phyloP scores from a whole-genome alignment of 2,888 invertebrate genomes.

The Callimorpha dominula region DNA sequence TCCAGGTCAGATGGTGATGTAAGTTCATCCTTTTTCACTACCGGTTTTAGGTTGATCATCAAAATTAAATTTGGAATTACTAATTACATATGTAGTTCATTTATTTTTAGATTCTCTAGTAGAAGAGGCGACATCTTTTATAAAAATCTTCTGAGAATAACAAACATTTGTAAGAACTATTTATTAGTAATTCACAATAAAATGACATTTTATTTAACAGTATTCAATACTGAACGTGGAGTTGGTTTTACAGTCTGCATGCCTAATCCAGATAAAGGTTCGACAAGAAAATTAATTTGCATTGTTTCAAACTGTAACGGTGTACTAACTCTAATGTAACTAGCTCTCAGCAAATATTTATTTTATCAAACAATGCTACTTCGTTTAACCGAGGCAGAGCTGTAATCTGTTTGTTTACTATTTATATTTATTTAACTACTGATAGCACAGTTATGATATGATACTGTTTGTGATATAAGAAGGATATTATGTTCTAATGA shows the following conservation, averaged over 20 bases:
- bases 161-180: no score
- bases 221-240: not conserved
- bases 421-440: constrained; percentile 3
- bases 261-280: not conserved
- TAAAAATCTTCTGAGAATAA: no score
- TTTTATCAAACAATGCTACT: constrained; percentile 8
- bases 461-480: not conserved
- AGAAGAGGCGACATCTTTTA: no score
- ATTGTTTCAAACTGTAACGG: not conserved
- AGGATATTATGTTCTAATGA: no score
- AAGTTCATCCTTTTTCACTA: no score
- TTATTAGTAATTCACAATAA: no score
- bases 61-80: no score
- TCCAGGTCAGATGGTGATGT: no score
- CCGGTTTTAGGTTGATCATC: no score
- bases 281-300: not conserved
- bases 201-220: not conserved
- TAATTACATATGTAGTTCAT: no score
- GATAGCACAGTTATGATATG: not conserved
- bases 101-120: no score
- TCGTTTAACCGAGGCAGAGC: not conserved
- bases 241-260: not conserved
- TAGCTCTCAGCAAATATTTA: not conserved
- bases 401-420: constrained; percentile 4
- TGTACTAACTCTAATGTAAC: not conserved